These are phyloP conservation scores for Leucozona laternaria DNA, from an alignment of 2,888 invertebrate species.

Conservation along the genomic window DNA sequence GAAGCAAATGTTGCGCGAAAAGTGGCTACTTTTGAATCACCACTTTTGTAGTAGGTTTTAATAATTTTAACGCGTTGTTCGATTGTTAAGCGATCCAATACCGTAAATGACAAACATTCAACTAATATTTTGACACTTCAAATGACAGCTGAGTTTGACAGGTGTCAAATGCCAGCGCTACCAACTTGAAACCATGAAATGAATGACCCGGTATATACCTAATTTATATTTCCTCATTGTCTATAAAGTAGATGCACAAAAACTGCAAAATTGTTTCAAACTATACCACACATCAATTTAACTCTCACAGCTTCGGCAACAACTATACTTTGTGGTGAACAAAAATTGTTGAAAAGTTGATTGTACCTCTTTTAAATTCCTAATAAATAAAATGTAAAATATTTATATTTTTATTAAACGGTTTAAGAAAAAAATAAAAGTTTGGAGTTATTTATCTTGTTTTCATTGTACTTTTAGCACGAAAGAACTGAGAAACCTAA, in stretches of 20 bases:
- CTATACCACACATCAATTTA: constrained; percentile 24
- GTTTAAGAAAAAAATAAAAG: background rate
- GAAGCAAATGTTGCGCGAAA: too few species aligned
- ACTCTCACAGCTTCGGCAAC: constrained; percentile 39
- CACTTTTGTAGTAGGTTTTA: too few species aligned
- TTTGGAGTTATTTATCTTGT: background rate
- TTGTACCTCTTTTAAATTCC: background rate
- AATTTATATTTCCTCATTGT: background rate
- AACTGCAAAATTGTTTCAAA: constrained; percentile 51
- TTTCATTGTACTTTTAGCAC: constrained; percentile 36
- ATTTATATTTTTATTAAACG: background rate
- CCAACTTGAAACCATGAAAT: too few species aligned
- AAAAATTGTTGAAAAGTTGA: constrained; percentile 5
- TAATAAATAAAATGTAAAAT: background rate
- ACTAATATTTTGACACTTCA: too few species aligned
- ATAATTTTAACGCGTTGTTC: too few species aligned
- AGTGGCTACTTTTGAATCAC: too few species aligned
- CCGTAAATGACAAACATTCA: too few species aligned
- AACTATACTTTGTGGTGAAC: constrained; percentile 18
- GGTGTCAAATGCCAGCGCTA: too few species aligned
- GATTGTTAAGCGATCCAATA: too few species aligned
- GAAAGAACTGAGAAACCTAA: constrained; percentile 55
- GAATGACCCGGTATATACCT: too few species aligned
- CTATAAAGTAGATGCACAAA: constrained; percentile 49
- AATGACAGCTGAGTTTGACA: too few species aligned